phyloP scores from a whole-genome alignment of 2,797 vertebrate species.

The Pteropus rufus region DNA sequence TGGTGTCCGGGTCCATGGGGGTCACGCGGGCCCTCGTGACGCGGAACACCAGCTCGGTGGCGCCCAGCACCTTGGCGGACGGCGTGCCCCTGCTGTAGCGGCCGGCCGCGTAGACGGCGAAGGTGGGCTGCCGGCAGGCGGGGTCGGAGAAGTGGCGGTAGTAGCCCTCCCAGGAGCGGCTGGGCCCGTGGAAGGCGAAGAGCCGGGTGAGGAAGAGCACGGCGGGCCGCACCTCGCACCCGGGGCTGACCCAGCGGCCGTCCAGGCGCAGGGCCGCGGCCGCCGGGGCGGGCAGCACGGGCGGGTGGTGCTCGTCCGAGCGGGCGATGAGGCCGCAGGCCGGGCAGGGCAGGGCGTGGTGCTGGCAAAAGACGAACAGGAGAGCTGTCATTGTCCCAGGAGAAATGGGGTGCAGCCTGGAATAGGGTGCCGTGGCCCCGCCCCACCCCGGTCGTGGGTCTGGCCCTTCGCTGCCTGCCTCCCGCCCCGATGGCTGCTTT shows the following conservation, averaged over 20 bases:
- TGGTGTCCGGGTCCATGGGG: conserved; percentile 82
- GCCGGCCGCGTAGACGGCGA: conserved; percentile 88
- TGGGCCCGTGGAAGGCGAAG: conserved; percentile 86
- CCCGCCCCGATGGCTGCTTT: accelerated
- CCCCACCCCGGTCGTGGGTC: too few relatives aligned
- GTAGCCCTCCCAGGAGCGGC: conserved; percentile 88
- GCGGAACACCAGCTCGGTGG: conserved; percentile 89
- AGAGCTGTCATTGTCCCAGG: background rate
- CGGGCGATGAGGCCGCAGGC: conserved; percentile 87
- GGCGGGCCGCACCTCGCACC: conserved; percentile 88
- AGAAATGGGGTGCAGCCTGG: background rate
- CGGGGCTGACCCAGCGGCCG: conserved; percentile 89
- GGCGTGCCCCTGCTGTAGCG: conserved; percentile 86
- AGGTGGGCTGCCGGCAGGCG: conserved; percentile 87
- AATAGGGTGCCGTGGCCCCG: accelerated
- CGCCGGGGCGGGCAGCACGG: conserved; percentile 79
- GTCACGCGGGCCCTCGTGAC: conserved; percentile 87
- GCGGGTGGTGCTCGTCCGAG: conserved; percentile 87
- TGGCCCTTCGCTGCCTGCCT: background rate
- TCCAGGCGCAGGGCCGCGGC: conserved; percentile 80
- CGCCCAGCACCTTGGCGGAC: conserved; percentile 84
- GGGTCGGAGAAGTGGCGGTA: conserved; percentile 93
- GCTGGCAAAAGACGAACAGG: conserved; percentile 80
- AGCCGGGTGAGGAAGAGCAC: conserved; percentile 92
- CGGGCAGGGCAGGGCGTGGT: conserved; percentile 90